Evolutionary conservation across 2,113 vertebrate genomes (phyloP), one percentile per base, ranked within the genome.

Genomic region (Tyto alba): DNA sequence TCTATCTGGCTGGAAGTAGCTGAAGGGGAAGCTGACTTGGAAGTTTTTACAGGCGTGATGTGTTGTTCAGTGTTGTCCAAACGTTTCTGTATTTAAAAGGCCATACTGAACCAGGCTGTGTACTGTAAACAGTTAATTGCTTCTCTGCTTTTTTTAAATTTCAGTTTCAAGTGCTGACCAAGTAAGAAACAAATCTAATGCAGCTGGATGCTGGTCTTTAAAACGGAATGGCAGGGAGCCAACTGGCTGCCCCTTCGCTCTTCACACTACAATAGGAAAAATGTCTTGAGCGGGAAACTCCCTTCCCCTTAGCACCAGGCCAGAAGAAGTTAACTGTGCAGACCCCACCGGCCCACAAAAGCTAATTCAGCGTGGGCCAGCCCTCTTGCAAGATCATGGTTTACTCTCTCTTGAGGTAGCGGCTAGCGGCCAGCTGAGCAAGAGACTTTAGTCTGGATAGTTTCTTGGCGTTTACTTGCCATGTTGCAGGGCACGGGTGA

Each of bases 231-330:
- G 92, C 85, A 19, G 53, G 14, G 52, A 25, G 69, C 95, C 60
- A 89, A 67, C 48, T 76, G 92, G 85, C 91, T 80, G 94, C 84
- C 85, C 81, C 25, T 41, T 2, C 5, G 21, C 82, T 91, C 91
- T n/a, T 88, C 75, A 88, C 90, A 88, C 86, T 76, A 68, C 78
- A 89, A 74, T 43, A 81, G 92, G 85, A 69, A 72, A 79, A 81
- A 79, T 30, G 53, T 77, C 85, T 21, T 3, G 16, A 64, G 50
- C 27, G 89, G 93, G 87, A 93, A 90, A 78, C 90, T 92, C 90
- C 95, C 93, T 90, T 90, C 88, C 91, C 72, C 62, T 72, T 10
- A 27, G 5, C 23, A 6, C 32, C 52, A 1, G 4, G 66, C 64
- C 92, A 79, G 85, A 10, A 79, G 57, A 10, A 82, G 71, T 91